Evolutionary conservation across 2,797 vertebrate genomes (phyloP), one percentile per base, ranked within the genome.

Genomic region (Parauchenoglanis punctatus): DNA sequence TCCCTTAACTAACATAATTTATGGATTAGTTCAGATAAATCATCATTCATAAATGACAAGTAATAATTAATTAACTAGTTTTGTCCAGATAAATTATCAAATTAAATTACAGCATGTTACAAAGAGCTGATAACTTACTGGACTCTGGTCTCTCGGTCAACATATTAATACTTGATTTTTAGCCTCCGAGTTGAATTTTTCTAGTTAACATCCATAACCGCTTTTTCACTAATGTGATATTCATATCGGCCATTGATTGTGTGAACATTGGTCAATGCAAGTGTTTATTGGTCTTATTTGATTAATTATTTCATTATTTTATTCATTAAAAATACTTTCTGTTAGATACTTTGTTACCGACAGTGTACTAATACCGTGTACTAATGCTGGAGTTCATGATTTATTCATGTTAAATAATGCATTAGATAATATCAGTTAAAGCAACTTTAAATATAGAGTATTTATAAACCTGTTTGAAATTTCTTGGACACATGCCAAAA

Each of bases 1-100:
- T 75, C 46, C 72, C 23, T 15, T 75, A 49, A 75, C 20, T 49
- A 54, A 77, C 49, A 77, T 77, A 49, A n/a, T 75, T 75, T 49
- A 52, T 52, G 25, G 12, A 80, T 23, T 40, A 59, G 28, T 58
- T 56, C 49, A 4, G 54, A 80, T 54, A 40, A 80, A 59, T 80
- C 12, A 80, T 13, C 6, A 13, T 35, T 8, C 40, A 58, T 25
- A 40, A 44, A 61, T 15, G 40, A 44, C 2, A n/a, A 46, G 15
- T 61, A 12, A 35, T 58, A 35, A 80, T 7, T 12, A 2, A 77
- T 52, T 49, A 15, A 52, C 13, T 56, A 10, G 35, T 31, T 31
- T 78, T 20, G 28, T 18, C 13, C 52, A 78, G 49, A 56, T 58
- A 18, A n/a, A 49, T 15, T 13, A n/a, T 25, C 40, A 25, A 46